Evolutionary conservation across 2,888 invertebrate genomes (phyloP), one percentile per base, ranked within the genome.

Genomic region (Geotrupes spiniger): DNA sequence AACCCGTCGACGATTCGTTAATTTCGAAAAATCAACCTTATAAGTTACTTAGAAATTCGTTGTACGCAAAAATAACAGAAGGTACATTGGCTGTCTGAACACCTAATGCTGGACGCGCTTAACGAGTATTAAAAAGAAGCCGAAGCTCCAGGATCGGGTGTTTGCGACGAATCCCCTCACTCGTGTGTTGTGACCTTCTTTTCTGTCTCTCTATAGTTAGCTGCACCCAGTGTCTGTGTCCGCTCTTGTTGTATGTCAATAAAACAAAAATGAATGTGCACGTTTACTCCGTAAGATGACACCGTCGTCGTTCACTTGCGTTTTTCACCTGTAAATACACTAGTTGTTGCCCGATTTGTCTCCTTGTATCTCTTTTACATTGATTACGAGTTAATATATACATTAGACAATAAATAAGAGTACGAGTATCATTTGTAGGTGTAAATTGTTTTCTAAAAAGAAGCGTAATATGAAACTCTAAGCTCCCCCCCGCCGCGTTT

Each of bases 171-270:
- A 48, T 27, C 43, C 54, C 56, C 58, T 57, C 62, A 62, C 62
- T 60, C 63, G 60, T 61, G 62, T 62, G 63, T 63, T 63, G 63
- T 63, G 62, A 61, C 59, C 59, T 55, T 60, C 51, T 56, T 52
- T 21, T 21, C n/a, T n/a, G n/a, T 21, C 21, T 21, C 21, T 21
- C 3, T 21, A 21, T 63, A 62, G 60, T 52, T 59, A 64, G 61
- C 62, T 61, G 66, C 66, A 67, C 66, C 63, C 52, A 26, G 57
- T 63, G 64, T 68, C 63, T 66, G 63, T 69, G 66, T 68, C 66
- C 61, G 65, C 65, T 68, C 69, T 65, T 64, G 65, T 56, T 57
- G 54, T 58, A 55, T 48, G 55, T 58, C 54, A 50, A 43, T 42
- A 46, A 38, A 51, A 52, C n/a, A n/a, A 54, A 55, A 54, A 62